Conservation (phyloP, 2,797 vertebrate species). For the Crenichthys baileyi region DNA sequence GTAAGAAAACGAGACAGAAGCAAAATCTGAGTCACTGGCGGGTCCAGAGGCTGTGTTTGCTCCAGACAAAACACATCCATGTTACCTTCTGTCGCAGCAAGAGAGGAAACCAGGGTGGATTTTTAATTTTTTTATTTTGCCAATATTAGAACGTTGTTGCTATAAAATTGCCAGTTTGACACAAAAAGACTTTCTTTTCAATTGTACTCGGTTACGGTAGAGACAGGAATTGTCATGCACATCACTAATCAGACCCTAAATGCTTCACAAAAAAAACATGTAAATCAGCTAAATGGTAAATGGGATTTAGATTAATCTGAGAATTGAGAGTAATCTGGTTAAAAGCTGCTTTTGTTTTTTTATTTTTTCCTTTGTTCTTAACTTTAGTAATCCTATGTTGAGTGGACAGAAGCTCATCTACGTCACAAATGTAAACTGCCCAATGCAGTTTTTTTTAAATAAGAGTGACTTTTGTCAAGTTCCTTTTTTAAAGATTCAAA, state of each 20-base stretch:
- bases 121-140: background rate
- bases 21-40: slow-evolving; percentile 81
- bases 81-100: slow-evolving; percentile 26
- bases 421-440: slow-evolving; percentile 2
- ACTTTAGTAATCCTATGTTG: slow-evolving; percentile 12
- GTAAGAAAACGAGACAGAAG: slow-evolving; percentile 50
- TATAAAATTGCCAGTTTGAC: slow-evolving; percentile 22
- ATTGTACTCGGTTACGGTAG: slow-evolving; percentile 11
- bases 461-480: background rate
- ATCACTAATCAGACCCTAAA: background rate
- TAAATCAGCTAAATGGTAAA: background rate
- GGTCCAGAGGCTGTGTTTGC: slow-evolving; percentile 80
- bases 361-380: slow-evolving; percentile 9
- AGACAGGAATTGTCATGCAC: background rate
- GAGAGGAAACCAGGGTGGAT: slow-evolving; percentile 2
- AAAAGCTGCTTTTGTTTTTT: background rate
- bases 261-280: background rate
- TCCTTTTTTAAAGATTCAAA: background rate
- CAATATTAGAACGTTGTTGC: background rate
- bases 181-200: background rate
- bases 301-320: no score
- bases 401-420: slow-evolving; percentile 17
- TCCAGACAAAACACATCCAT: slow-evolving; percentile 40
- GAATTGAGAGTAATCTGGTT: background rate
- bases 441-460: background rate